These are phyloP conservation scores for Amphibalanus amphitrite DNA, from an alignment of 1,140 invertebrate genomes.

Conservation along the genomic window DNA sequence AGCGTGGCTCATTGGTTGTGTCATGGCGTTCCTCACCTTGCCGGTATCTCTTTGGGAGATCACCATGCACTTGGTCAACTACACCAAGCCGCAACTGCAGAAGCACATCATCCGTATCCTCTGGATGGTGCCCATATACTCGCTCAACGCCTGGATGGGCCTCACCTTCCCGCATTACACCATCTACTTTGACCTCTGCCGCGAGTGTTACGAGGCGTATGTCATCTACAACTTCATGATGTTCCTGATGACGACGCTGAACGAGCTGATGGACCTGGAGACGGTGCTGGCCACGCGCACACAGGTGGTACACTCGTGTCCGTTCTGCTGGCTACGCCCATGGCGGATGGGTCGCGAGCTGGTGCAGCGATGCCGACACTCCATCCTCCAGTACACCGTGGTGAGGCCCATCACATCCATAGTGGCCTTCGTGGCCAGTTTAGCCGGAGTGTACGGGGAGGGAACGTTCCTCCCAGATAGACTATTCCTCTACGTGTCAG, in stretches of 20 bases:
- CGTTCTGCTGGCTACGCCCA: constrained; percentile 59
- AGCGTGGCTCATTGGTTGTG: constrained; percentile 62
- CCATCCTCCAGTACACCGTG: constrained; percentile 84
- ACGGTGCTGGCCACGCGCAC: constrained; percentile 61
- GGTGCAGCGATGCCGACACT: constrained; percentile 86
- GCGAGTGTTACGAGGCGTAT: constrained; percentile 90
- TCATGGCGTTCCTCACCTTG: constrained; percentile 74
- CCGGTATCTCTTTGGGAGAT: constrained; percentile 91
- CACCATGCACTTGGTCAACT: constrained; percentile 80
- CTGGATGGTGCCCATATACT: constrained; percentile 97
- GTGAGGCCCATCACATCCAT: constrained; percentile 71
- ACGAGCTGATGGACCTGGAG: constrained; percentile 56
- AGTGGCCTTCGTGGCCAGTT: constrained; percentile 74
- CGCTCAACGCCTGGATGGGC: constrained; percentile 76
- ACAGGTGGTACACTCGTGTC: constrained; percentile 67
- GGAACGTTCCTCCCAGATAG: constrained; percentile 60
- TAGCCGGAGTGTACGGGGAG: constrained; percentile 69
- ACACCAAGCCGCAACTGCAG: constrained; percentile 78
- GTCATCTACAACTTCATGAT: constrained; percentile 97
- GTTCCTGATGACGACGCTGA: constrained; percentile 76
- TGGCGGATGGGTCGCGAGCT: constrained; percentile 83
- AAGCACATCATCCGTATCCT: constrained; percentile 80
- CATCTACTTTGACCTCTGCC: constrained; percentile 76
- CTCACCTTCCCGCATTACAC: constrained; percentile 60
- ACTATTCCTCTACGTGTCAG: constrained; percentile 77